phyloP scores from a whole-genome alignment of 2,888 invertebrate species.

The Lycaena phlaeas region DNA sequence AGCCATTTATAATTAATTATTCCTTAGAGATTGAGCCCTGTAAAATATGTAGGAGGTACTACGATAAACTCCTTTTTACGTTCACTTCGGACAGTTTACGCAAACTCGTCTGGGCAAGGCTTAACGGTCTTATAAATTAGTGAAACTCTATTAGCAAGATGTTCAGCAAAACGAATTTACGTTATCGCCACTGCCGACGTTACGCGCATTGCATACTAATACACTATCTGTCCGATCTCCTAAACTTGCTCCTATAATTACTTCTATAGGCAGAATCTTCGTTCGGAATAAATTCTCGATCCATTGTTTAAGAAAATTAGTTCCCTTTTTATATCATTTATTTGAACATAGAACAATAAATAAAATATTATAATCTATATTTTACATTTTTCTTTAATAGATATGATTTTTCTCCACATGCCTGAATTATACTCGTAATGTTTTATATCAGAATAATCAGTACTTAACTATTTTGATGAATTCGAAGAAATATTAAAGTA shows the following conservation, averaged over 20 bases:
- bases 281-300: constrained; percentile 3
- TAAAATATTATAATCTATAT: no score
- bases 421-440: no score
- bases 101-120: constrained; percentile 22
- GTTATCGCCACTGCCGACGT: constrained; percentile 63
- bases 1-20: no score
- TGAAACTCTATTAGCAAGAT: constrained; percentile 72
- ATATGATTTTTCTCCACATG: no score
- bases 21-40: no score
- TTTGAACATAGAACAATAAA: no score
- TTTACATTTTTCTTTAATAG: no score
- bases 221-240: constrained; percentile 38
- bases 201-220: constrained; percentile 63
- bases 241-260: constrained; percentile 64
- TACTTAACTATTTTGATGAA: no score
- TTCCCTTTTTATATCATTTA: no score
- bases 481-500: no score
- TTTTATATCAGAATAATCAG: no score
- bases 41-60: constrained; percentile 59
- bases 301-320: constrained; percentile 9
- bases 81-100: constrained; percentile 58
- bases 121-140: constrained; percentile 71
- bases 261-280: constrained; percentile 64
- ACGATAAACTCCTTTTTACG: constrained; percentile 64
- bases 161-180: constrained; percentile 70